Percentiles rank a stretch among this genome's conserved stretches.
Evolutionary conservation across 1,140 invertebrate genomes (phyloP).

Genomic region (Zaprionus capensis): DNA sequence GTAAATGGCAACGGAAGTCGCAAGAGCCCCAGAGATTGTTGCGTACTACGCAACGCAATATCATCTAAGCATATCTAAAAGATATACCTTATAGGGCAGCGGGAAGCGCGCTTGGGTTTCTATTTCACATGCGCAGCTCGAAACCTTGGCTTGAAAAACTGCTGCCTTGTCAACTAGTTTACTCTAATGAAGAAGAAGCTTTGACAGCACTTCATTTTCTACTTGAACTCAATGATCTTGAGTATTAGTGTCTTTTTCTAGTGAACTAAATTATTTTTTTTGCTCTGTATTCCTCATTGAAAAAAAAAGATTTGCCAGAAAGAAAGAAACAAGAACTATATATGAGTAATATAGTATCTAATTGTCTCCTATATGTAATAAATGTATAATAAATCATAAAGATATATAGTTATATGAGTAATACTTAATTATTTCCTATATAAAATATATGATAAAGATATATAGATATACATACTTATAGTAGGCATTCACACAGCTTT

Average conservation of each 20-base stretch:
- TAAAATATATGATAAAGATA: neutral
- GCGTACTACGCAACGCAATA: conserved; percentile 20
- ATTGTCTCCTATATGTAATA: neutral
- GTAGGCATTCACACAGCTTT: neutral
- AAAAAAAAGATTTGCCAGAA: neutral
- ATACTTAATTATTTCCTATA: neutral
- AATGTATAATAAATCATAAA: neutral
- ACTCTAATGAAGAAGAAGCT: neutral
- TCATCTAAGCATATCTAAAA: conserved; percentile 13
- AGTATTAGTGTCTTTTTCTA: neutral
- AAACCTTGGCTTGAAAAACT: neutral
- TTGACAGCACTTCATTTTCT: neutral
- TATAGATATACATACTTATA: neutral
- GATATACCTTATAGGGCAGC: neutral
- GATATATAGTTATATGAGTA: neutral
- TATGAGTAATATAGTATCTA: neutral
- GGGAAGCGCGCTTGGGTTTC: neutral
- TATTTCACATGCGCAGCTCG: neutral
- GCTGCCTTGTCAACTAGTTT: neutral
- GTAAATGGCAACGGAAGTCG: conserved; percentile 51
- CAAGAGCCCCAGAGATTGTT: conserved; percentile 20
- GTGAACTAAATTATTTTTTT: too few species aligned
- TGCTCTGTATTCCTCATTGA: neutral
- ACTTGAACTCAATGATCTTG: neutral
- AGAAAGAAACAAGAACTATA: too few species aligned